A percentile compares a stretch with the other conserved stretches of the same genome.
Conservation (phyloP, 2,113 vertebrate genomes). For the Oxygymnocypris stewartii region DNA sequence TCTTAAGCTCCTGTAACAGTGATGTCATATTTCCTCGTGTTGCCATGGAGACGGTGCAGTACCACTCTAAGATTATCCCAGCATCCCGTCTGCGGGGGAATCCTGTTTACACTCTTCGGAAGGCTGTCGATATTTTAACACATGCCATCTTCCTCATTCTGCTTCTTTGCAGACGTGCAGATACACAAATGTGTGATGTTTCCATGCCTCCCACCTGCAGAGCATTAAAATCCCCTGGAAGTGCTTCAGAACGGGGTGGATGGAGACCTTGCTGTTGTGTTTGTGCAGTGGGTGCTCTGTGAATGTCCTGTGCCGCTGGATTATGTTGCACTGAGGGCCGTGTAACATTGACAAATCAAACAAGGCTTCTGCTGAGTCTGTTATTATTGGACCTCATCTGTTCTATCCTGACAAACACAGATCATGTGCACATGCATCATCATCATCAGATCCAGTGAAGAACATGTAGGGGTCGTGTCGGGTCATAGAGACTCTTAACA, state of each 20-base stretch:
- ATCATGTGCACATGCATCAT: no score
- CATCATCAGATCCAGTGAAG: no score
- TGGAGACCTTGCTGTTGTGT: background rate
- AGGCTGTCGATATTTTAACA: background rate
- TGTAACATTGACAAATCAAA: constrained; percentile 17
- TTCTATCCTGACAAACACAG: background rate
- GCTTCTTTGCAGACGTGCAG: background rate
- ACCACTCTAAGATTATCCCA: constrained; percentile 43
- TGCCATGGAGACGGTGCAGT: constrained; percentile 43
- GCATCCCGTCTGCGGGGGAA: constrained; percentile 1
- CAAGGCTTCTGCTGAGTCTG: background rate
- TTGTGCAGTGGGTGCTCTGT: background rate
- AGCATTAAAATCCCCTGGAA: background rate
- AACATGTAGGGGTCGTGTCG: background rate
- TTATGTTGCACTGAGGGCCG: background rate
- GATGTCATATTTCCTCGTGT: constrained; percentile 27
- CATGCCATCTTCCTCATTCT: background rate
- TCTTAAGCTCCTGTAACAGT: background rate
- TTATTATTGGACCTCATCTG: background rate
- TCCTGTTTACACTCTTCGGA: background rate
- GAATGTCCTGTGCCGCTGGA: background rate
- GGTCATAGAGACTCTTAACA: background rate
- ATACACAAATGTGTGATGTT: background rate
- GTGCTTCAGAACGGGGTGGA: background rate
- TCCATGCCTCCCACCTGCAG: background rate